Conservation (phyloP, 2,888 invertebrate species). For the Lasioglossum oenotherae region DNA sequence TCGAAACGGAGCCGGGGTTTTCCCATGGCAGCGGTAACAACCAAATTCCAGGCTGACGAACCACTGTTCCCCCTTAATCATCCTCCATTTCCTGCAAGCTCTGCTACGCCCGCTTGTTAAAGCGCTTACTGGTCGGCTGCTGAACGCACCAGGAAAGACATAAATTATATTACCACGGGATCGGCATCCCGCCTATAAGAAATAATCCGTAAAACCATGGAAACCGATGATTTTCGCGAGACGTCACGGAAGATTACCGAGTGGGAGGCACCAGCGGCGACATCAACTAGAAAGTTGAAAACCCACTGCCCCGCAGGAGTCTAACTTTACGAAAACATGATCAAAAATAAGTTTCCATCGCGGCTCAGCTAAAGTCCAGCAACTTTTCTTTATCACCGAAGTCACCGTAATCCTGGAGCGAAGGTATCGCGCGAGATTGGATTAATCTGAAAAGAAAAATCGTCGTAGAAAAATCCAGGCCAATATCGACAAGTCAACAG, state of each 20-base stretch:
- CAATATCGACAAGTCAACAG: background rate
- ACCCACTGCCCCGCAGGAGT: background rate
- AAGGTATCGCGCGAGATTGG: background rate
- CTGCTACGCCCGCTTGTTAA: slow-evolving; percentile 71
- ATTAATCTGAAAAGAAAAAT: background rate
- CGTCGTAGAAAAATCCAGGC: background rate
- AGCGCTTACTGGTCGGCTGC: slow-evolving; percentile 42
- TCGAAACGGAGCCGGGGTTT: slow-evolving; percentile 31
- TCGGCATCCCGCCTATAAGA: slow-evolving; percentile 45
- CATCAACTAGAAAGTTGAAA: background rate
- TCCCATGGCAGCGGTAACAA: slow-evolving; percentile 47
- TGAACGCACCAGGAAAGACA: slow-evolving; percentile 65
- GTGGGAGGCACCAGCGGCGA: background rate
- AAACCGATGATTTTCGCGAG: slow-evolving; percentile 47
- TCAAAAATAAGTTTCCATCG: background rate
- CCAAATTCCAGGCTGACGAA: slow-evolving; percentile 58
- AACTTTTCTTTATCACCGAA: background rate
- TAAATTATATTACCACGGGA: slow-evolving; percentile 69
- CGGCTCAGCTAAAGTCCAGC: background rate
- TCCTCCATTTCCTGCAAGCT: slow-evolving; percentile 68
- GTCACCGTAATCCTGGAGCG: background rate
- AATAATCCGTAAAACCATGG: slow-evolving; percentile 52
- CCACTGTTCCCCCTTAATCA: slow-evolving; percentile 67
- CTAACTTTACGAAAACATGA: background rate
- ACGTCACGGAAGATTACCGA: background rate